Conservation (phyloP, 1,140 invertebrate species). For the Calephelis virginiensis region DNA sequence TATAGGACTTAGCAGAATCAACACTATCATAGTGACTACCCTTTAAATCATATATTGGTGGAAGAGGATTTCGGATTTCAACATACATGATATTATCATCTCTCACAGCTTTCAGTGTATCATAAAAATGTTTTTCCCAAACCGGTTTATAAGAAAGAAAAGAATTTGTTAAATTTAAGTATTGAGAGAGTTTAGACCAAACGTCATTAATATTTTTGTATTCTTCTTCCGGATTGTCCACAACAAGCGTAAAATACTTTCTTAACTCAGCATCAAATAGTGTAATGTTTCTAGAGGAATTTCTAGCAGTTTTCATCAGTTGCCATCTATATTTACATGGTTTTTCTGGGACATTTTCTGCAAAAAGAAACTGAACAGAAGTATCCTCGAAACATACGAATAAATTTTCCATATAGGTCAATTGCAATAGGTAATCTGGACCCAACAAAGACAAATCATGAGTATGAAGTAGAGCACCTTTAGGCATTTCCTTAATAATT, state of each 20-base stretch:
- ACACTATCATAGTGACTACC: conserved; percentile 78
- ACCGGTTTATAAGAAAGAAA: conserved; percentile 85
- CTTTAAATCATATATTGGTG: conserved; percentile 82
- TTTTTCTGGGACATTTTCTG: conserved; percentile 50
- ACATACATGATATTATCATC: conserved; percentile 90
- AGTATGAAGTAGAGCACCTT: conserved; percentile 85
- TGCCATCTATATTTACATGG: conserved; percentile 71
- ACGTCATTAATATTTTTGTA: conserved; percentile 83
- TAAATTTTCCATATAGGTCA: conserved; percentile 84
- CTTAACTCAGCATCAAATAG: conserved; percentile 81
- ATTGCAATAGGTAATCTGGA: conserved; percentile 83
- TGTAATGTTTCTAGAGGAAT: conserved; percentile 61
- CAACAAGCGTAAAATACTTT: conserved; percentile 80
- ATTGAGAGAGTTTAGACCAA: conserved; percentile 84
- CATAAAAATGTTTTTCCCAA: conserved; percentile 85
- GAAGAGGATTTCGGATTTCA: conserved; percentile 82
- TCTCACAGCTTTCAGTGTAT: conserved; percentile 84
- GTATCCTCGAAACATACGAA: conserved; percentile 81
- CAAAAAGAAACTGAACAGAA: conserved; percentile 45
- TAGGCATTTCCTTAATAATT: conserved; percentile 84
- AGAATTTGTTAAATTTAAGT: conserved; percentile 80
- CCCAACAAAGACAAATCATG: conserved; percentile 84
- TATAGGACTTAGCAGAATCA: conserved; percentile 67
- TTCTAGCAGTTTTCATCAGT: conserved; percentile 78
- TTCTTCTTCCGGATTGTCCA: conserved; percentile 78